Evolutionary conservation across 1,140 invertebrate genomes (phyloP).

Genomic region (Xylocopa sonorina): DNA sequence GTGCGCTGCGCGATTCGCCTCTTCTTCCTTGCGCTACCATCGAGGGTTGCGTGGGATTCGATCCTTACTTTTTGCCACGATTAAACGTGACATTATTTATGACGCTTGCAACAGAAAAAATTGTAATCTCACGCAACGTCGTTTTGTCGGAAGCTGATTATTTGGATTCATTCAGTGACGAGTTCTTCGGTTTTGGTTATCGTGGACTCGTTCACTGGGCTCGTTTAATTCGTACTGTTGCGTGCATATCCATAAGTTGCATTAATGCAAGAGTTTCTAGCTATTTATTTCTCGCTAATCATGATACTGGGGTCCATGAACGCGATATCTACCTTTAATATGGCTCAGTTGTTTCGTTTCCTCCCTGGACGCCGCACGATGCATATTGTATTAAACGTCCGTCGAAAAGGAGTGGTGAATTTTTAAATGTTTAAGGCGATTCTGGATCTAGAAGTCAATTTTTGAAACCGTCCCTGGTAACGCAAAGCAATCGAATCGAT

Average conservation of each 20-base stretch:
- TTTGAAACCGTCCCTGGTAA: neutral
- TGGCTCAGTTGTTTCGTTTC: neutral
- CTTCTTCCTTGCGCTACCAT: too few species aligned
- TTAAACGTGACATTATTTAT: too few species aligned
- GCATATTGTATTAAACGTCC: conserved; percentile 23
- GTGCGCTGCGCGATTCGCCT: neutral
- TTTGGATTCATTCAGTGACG: neutral
- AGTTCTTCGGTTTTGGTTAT: neutral
- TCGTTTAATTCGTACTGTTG: too few species aligned
- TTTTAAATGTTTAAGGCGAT: conserved; percentile 25
- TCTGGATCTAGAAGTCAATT: neutral
- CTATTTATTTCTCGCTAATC: neutral
- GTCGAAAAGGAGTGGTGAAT: neutral
- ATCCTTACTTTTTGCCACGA: too few species aligned
- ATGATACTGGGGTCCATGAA: neutral
- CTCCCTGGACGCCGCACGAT: neutral
- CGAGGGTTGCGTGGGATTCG: too few species aligned
- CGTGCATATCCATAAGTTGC: too few species aligned
- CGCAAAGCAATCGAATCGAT: neutral
- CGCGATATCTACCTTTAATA: conserved; percentile 8
- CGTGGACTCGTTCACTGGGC: too few species aligned
- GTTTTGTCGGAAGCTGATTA: neutral
- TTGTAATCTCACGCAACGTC: neutral
- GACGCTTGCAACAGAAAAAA: too few species aligned
- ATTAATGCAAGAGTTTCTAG: too few species aligned